Conservation (phyloP, 2,888 invertebrate genomes). For the Drosophila quinaria region DNA sequence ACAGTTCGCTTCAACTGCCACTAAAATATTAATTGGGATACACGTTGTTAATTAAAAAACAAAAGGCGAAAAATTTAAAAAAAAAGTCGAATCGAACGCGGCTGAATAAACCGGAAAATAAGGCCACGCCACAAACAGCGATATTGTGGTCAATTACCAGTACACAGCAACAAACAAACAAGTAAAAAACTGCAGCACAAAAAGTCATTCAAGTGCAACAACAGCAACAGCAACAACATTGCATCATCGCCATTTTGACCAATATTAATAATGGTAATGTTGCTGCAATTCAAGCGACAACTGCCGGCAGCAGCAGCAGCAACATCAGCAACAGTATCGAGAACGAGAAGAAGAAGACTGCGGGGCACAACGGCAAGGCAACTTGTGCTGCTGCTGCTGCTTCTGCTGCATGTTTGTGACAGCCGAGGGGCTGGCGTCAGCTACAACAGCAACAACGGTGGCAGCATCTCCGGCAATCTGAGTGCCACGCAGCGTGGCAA, state of each 20-base stretch:
- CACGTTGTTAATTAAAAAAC: constrained; percentile 32
- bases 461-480: constrained; percentile 54
- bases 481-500: constrained; percentile 54
- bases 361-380: constrained; percentile 18
- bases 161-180: constrained; percentile 26
- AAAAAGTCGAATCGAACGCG: constrained; percentile 12
- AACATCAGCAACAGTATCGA: constrained; percentile 42
- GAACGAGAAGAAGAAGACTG: constrained; percentile 61
- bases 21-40: constrained; percentile 18
- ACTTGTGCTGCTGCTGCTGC: constrained; percentile 36
- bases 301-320: constrained; percentile 62
- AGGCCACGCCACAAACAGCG: constrained; percentile 65
- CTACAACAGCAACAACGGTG: constrained; percentile 57
- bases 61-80: constrained; percentile 34
- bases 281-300: constrained; percentile 83
- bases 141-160: constrained; percentile 70
- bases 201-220: constrained; percentile 47
- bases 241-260: constrained; percentile 69
- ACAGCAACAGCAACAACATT: constrained; percentile 47
- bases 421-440: constrained; percentile 68
- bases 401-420: constrained; percentile 73
- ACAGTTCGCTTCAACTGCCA: constrained; percentile 53
- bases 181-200: constrained; percentile 22
- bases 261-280: constrained; percentile 85
- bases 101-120: constrained; percentile 29